These are phyloP conservation scores for Sebastes fasciatus DNA, from an alignment of 2,113 vertebrate genomes.

Conservation along the genomic window DNA sequence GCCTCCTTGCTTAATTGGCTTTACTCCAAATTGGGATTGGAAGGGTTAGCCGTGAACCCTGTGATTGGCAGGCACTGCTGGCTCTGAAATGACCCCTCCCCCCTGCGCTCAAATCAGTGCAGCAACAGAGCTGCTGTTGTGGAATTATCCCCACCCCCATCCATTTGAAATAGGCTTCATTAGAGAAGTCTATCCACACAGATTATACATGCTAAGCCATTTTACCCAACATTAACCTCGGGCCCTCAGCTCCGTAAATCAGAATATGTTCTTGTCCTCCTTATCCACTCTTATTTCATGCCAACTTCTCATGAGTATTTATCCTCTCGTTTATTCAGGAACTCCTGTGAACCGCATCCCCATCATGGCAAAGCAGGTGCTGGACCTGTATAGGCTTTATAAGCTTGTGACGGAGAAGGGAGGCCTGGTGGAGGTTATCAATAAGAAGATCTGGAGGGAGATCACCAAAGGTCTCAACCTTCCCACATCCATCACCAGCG, in stretches of 20 bases:
- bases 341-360: conserved; percentile 98
- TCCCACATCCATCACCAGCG: conserved; percentile 98
- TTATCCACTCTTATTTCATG: background rate
- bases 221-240: conserved; percentile 41
- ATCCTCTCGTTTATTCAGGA: conserved; percentile 80
- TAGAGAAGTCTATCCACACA: conserved; percentile 48
- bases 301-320: background rate
- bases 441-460: conserved; percentile 99
- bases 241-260: conserved; percentile 6
- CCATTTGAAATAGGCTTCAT: conserved; percentile 70
- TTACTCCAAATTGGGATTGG: conserved; percentile 62
- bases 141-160: conserved; percentile 65
- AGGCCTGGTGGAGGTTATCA: conserved; percentile 97
- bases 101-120: conserved; percentile 58
- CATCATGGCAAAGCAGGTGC: conserved; percentile 98
- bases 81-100: conserved; percentile 44
- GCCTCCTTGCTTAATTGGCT: conserved; percentile 72
- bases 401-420: conserved; percentile 98
- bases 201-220: conserved; percentile 64
- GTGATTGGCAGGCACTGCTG: conserved; percentile 58
- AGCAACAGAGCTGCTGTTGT: conserved; percentile 51
- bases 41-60: conserved; percentile 55
- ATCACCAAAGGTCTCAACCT: conserved; percentile 98
- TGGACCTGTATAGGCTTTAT: conserved; percentile 96
- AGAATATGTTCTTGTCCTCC: background rate